Conservation (phyloP, 2,797 vertebrate species). For the Syngnathus acus region DNA sequence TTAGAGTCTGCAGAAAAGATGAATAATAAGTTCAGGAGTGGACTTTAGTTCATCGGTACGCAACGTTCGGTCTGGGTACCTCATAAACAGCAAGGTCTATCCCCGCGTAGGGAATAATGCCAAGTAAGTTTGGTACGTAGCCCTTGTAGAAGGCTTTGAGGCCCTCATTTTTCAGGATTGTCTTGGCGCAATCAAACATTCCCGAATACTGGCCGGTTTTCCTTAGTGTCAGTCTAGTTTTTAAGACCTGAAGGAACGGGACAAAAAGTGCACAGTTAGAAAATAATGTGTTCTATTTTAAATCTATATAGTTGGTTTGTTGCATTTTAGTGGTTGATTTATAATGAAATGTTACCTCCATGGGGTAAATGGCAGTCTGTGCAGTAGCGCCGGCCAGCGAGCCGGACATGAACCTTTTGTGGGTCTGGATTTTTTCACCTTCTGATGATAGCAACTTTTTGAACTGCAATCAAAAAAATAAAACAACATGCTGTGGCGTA, state of each 20-base stretch:
- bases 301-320: background rate
- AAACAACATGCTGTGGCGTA: background rate
- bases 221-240: slow-evolving; percentile 89
- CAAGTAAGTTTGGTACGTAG: slow-evolving; percentile 90
- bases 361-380: slow-evolving; percentile 93
- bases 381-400: slow-evolving; percentile 93
- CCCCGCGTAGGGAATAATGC: slow-evolving; percentile 96
- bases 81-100: slow-evolving; percentile 97
- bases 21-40: background rate
- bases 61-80: slow-evolving; percentile 58
- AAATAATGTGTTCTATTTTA: background rate
- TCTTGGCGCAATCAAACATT: slow-evolving; percentile 90
- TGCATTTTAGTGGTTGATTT: background rate
- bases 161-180: slow-evolving; percentile 88
- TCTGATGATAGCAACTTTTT: slow-evolving; percentile 85
- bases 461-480: slow-evolving; percentile 68
- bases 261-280: background rate
- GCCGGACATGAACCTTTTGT: slow-evolving; percentile 89
- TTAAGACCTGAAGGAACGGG: slow-evolving; percentile 76
- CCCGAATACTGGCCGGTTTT: slow-evolving; percentile 92
- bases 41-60: background rate
- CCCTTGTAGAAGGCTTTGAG: slow-evolving; percentile 92
- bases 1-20: slow-evolving; percentile 74
- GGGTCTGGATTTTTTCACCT: slow-evolving; percentile 74
- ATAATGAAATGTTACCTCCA: slow-evolving; percentile 76